These are phyloP conservation scores for Ormia ochracea DNA, from an alignment of 2,888 invertebrate genomes.

Conservation along the genomic window DNA sequence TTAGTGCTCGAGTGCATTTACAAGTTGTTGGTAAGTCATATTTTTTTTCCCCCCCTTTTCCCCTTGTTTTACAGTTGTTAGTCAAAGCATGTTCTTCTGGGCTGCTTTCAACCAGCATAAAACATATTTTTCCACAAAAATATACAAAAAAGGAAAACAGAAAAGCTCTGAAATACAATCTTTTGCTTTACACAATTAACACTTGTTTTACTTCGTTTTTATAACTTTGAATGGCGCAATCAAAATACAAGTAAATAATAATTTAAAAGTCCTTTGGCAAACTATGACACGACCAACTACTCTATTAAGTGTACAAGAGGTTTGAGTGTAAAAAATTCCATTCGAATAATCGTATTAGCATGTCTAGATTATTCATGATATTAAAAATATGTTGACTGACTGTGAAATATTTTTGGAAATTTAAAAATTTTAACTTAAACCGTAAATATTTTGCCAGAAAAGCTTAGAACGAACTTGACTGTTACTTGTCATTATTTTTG, in stretches of 20 bases:
- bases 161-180: constrained; percentile 2
- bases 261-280: neutral
- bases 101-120: constrained; percentile 12
- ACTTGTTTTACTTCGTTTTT: constrained; percentile 35
- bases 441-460: constrained; percentile 4
- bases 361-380: no score
- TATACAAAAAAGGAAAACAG: neutral
- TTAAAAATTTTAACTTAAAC: neutral
- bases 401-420: no score
- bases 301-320: no score
- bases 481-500: neutral
- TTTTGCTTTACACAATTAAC: constrained; percentile 41
- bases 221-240: neutral
- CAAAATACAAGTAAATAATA: constrained; percentile 2
- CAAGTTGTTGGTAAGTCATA: constrained; percentile 90
- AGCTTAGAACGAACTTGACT: constrained; percentile 58
- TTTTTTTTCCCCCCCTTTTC: neutral
- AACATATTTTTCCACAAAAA: constrained; percentile 34
- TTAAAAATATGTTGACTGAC: no score
- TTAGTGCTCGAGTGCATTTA: constrained; percentile 93
- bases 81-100: constrained; percentile 5
- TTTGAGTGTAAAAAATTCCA: no score
- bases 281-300: no score
- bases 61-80: no score
- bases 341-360: no score